phyloP scores from a whole-genome alignment of 2,888 invertebrate species.

The Pyrgus malvae region DNA sequence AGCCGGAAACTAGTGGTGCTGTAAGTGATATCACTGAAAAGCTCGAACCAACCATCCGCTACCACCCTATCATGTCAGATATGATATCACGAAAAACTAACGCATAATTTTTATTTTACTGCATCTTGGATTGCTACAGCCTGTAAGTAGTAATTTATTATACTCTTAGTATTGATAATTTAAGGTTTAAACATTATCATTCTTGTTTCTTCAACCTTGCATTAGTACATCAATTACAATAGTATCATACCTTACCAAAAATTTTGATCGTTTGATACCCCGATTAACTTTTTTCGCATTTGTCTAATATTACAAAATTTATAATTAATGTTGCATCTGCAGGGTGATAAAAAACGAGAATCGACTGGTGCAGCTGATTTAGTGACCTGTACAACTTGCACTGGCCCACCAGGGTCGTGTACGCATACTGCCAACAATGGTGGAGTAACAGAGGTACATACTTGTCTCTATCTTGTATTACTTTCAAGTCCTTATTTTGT shows the following conservation, averaged over 20 bases:
- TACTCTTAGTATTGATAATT: constrained; percentile 8
- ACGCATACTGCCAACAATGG: constrained; percentile 94
- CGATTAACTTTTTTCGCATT: neutral
- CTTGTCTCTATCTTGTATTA: neutral
- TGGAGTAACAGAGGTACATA: constrained; percentile 90
- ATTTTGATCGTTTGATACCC: constrained; percentile 1
- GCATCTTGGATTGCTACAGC: constrained; percentile 77
- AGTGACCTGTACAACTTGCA: constrained; percentile 91
- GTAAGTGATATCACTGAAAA: constrained; percentile 73
- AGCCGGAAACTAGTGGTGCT: constrained; percentile 71
- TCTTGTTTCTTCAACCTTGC: neutral
- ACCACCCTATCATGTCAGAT: constrained; percentile 49
- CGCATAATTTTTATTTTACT: constrained; percentile 73
- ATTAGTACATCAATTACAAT: no score
- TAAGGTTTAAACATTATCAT: neutral
- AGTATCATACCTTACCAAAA: neutral
- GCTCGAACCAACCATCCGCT: constrained; percentile 53
- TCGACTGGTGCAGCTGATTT: constrained; percentile 90
- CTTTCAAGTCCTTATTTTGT: neutral
- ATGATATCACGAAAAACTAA: constrained; percentile 74
- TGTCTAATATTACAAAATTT: neutral
- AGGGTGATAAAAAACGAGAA: constrained; percentile 94
- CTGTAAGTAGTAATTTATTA: constrained; percentile 66
- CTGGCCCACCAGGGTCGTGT: constrained; percentile 88
- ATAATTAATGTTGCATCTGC: constrained; percentile 36